Percentiles rank a stretch among this genome's conserved stretches.
These are phyloP conservation scores for Nomada ferruginata DNA, from an alignment of 2,888 invertebrate genomes.

Conservation along the genomic window DNA sequence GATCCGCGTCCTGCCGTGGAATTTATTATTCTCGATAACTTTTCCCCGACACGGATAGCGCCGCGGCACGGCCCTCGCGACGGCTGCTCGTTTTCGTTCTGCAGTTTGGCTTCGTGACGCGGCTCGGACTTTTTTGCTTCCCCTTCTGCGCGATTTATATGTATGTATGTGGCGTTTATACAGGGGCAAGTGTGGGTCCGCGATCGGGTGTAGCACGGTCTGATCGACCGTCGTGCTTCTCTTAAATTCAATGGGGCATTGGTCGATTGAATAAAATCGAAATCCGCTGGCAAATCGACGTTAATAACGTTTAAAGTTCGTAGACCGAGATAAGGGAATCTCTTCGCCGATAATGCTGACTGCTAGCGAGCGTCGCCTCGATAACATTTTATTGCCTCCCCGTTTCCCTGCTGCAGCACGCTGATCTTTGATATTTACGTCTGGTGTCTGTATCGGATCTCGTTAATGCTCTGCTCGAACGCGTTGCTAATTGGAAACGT, in stretches of 20 bases:
- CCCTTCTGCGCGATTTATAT: conserved; percentile 26
- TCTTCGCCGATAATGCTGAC: conserved; percentile 32
- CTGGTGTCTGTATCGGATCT: neutral
- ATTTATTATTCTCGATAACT: conserved; percentile 79
- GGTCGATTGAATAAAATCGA: conserved; percentile 61
- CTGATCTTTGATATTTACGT: neutral
- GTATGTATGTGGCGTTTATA: neutral
- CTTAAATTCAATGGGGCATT: conserved; percentile 67
- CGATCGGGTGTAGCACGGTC: neutral
- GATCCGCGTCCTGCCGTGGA: conserved; percentile 57
- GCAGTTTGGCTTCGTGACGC: conserved; percentile 42
- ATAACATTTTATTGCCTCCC: conserved; percentile 32
- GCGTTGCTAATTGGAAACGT: conserved; percentile 13
- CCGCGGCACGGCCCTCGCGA: neutral
- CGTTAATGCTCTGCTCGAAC: conserved; percentile 1
- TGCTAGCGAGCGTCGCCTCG: conserved; percentile 17
- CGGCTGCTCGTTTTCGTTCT: conserved; percentile 29
- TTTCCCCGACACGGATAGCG: conserved; percentile 59
- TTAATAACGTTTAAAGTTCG: conserved; percentile 62
- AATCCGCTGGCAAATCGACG: conserved; percentile 58
- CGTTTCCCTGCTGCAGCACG: neutral
- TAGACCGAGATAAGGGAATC: conserved; percentile 49
- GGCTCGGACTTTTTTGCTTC: conserved; percentile 52
- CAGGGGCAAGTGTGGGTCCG: neutral
- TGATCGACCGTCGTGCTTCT: conserved; percentile 65